Evolutionary conservation across 2,888 invertebrate species (phyloP), one percentile per base, ranked within the genome.

Genomic region (Formica aserva): DNA sequence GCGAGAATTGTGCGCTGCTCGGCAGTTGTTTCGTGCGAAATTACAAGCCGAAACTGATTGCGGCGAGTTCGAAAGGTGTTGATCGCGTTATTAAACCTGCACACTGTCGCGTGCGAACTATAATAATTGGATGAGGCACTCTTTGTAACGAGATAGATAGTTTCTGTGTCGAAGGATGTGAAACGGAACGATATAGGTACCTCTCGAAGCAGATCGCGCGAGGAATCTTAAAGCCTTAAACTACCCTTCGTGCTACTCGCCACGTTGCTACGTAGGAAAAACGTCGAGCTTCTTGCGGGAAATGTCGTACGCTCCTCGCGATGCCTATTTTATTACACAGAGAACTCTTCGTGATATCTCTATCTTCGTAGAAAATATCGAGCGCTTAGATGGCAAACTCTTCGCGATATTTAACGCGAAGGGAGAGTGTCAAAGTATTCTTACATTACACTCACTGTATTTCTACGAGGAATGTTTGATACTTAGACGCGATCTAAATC

Each of bases 171-270:
- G 41, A 22, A 22, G 57, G n/a, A 55, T 35, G 77, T 45, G 71
- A 18, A 60, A 26, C 22, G 18, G 22, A 60, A 45, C 22, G 41
- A 5, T 38, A 26, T 71, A 80, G 78, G 78, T 80, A 80, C 78
- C 78, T 80, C 72, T 80, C 78, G 78, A 80, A 80, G 78, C 78
- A 80, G 78, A 80, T 72, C 60, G 72, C 78, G 78, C 78, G 45
- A 45, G 60, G 60, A 78, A 78, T 71, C 22, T 69, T 41, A 57
- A 52, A 71, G 32, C 18, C 13, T 78, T 57, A 71, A 78, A 55
- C 22, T 71, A 57, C 35, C 45, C 38, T 22, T 32, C 11, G 6
- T 15, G 66, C 18, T 45, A 63, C 2, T 74, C 45, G 45, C 9
- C 75, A 22, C 22, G 22, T 41, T 35, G 48, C 32, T 22, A 29